Percentiles rank a stretch among this genome's conserved stretches.
Conservation (phyloP, 2,797 vertebrate species). For the Coregonus ussuriensis region DNA sequence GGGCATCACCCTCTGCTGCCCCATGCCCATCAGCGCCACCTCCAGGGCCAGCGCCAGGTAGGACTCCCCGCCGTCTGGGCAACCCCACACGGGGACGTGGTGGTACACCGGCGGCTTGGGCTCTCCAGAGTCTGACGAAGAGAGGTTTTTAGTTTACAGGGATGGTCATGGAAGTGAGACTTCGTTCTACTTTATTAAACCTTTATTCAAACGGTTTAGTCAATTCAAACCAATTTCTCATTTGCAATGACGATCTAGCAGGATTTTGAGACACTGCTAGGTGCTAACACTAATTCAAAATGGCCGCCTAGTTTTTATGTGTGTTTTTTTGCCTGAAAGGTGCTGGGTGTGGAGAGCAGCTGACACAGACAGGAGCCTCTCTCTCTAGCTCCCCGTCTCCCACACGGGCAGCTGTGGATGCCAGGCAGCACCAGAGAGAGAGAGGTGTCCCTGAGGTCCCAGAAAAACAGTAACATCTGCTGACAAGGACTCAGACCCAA, state of each 20-base stretch:
- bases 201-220: not conserved
- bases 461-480: slow-evolving; percentile 49
- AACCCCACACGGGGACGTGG: slow-evolving; percentile 86
- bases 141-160: not conserved
- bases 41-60: slow-evolving; percentile 94
- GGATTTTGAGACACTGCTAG: slow-evolving; percentile 1
- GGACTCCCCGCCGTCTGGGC: slow-evolving; percentile 84
- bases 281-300: slow-evolving; percentile 44
- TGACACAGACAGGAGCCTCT: slow-evolving; percentile 43
- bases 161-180: not conserved
- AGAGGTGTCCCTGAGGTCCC: slow-evolving; percentile 2
- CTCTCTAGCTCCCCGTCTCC: slow-evolving; percentile 36
- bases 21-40: slow-evolving; percentile 97
- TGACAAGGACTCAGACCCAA: slow-evolving; percentile 32
- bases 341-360: slow-evolving; percentile 58
- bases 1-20: slow-evolving; percentile 97
- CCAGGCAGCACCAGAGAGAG: not conserved
- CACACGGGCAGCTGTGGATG: not conserved
- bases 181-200: not conserved
- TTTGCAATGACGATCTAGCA: not conserved
- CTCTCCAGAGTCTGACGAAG: slow-evolving; percentile 82
- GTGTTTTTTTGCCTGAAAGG: slow-evolving; percentile 33
- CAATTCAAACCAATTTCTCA: not conserved
- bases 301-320: slow-evolving; percentile 21
- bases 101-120: slow-evolving; percentile 91